A percentile compares a stretch with the other conserved stretches of the same genome.
These are phyloP conservation scores for Salvator merianae DNA, from an alignment of 2,113 vertebrate genomes.

Conservation along the genomic window DNA sequence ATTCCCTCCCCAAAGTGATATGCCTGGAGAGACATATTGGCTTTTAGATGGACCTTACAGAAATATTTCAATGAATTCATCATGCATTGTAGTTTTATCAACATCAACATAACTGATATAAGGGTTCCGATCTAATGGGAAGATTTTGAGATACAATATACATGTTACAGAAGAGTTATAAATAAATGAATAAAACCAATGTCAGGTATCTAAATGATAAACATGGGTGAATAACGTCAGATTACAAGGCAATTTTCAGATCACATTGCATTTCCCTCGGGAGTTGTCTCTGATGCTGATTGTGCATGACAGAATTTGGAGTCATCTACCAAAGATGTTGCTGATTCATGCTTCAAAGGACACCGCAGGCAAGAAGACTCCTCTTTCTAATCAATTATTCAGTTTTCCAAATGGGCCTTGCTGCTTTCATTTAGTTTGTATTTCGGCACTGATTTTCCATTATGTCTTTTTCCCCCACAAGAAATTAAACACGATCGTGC, in stretches of 20 bases:
- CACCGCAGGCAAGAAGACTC: conserved; percentile 63
- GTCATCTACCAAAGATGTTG: conserved; percentile 56
- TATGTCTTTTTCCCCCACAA: conserved; percentile 31
- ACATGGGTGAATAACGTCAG: too few relatives aligned
- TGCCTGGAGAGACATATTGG: too few relatives aligned
- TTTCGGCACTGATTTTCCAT: conserved; percentile 59
- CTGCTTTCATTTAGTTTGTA: conserved; percentile 41
- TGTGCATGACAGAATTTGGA: conserved; percentile 51
- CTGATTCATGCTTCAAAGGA: conserved; percentile 62
- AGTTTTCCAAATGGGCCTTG: conserved; percentile 65
- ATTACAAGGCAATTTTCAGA: neutral
- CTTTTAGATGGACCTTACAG: too few relatives aligned
- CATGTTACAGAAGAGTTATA: neutral
- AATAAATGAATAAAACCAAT: neutral
- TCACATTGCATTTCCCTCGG: conserved; percentile 39
- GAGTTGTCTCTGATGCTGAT: conserved; percentile 65
- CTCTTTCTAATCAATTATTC: conserved; percentile 71
- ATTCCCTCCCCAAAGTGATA: too few relatives aligned
- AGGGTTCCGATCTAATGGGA: too few relatives aligned
- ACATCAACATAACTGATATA: too few relatives aligned
- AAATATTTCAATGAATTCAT: too few relatives aligned
- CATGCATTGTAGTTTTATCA: too few relatives aligned
- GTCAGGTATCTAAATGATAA: neutral
- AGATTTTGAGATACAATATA: too few relatives aligned
- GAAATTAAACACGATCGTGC: conserved; percentile 13